Base-by-base conservation (phyloP, 2,888 invertebrate species). In the Lochmaea crataegi region DNA sequence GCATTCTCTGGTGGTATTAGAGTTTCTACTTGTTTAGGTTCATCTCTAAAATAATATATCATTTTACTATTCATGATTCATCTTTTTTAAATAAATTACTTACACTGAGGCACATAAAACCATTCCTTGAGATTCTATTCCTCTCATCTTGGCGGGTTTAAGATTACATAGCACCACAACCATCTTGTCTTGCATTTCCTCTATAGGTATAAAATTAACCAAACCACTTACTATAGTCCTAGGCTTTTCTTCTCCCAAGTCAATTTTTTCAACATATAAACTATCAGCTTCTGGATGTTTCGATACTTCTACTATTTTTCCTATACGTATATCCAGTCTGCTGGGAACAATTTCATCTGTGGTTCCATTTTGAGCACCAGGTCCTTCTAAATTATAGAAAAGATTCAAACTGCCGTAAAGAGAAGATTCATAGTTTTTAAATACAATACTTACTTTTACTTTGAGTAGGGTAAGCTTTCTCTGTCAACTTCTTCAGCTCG, bases 71-170 rank as follows among this genome's bases (percentile, higher is more conserved):
- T 18, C 12, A 38, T 12, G 41, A 38, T 56, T 11, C 0, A 45
- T 45, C 4, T 45, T 11, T 45, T 11, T 14, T 32, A 3, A 38
- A 56, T n/a, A 42, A 41, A 42, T 41, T 16, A 79, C 80, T 87
- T 84, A 92, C 92, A 90, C 87, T 60, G 96, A 96, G 16, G 96
- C 96, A 89, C 97, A 97, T 64, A 98, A 89, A 51, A 98, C 94
- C 97, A 98, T 97, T 75, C 96, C 98, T 84, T 94, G 92, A 0
- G 97, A 97, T 80, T 94, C 92, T 41, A 98, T 89, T 65, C 98
- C 97, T 77, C 98, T 90, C 93, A 99, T 95, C 89, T 98, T 99
- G 14, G 96, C 97, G 51, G 99, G 93, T 88, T 99, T 99, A 65
- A 99, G 90, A 87, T 99, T 99, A 81, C 97, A 97, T 65, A 99